A percentile compares a stretch with the other conserved stretches of the same genome.
Evolutionary conservation across 92 coral and sea anemone species (phyloP).

Genomic region (Epizoanthus scotinus): DNA sequence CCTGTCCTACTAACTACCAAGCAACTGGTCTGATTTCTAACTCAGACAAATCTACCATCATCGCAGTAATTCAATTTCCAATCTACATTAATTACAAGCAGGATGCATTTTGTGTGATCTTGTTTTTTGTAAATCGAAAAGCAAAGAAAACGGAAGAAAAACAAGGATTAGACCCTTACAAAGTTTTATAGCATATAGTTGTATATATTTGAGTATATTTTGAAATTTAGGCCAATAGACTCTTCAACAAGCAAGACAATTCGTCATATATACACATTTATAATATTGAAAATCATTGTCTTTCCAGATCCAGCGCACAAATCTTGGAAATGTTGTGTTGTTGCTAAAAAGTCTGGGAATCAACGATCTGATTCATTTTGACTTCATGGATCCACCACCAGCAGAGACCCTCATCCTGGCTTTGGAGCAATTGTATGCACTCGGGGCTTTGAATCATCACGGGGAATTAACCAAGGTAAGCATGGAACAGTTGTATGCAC

Average conservation of each 20-base stretch:
- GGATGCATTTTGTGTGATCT: no score
- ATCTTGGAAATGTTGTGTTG: slow-evolving; percentile 93
- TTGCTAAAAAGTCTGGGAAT: slow-evolving; percentile 96
- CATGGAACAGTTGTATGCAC: neutral
- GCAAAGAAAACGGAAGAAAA: no score
- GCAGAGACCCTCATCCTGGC: slow-evolving; percentile 97
- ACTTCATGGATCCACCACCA: slow-evolving; percentile 99
- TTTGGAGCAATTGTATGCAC: slow-evolving; percentile 91
- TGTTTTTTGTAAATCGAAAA: no score
- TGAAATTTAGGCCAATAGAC: neutral
- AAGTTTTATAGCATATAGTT: no score
- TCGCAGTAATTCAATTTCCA: no score
- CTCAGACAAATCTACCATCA: no score
- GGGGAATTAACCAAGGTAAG: slow-evolving; percentile 96
- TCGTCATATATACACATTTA: neutral
- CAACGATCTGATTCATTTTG: slow-evolving; percentile 95
- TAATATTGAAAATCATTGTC: no score
- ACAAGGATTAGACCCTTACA: no score
- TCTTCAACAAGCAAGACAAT: neutral
- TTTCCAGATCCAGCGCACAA: slow-evolving; percentile 86
- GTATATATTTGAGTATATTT: no score
- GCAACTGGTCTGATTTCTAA: no score
- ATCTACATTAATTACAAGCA: no score
- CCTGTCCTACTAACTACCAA: no score
- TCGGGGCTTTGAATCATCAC: slow-evolving; percentile 95